Evolutionary conservation across 2,888 invertebrate species (phyloP).

Genomic region (Saturnia japonica): DNA sequence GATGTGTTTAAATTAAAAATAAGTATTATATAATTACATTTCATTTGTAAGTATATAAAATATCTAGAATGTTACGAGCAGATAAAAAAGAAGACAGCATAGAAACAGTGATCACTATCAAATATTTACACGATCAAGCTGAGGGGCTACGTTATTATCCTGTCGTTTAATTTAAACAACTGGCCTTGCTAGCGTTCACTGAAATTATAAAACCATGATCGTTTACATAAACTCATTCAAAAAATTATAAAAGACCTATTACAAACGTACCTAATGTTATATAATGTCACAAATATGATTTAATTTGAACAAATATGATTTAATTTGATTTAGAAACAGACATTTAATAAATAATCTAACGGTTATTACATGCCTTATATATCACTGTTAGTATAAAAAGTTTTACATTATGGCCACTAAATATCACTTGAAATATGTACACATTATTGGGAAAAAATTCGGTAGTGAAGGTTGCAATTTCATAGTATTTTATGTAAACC

Average conservation of each 20-base stretch:
- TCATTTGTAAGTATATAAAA: slow-evolving; percentile 67
- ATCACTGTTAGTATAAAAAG: slow-evolving; percentile 36
- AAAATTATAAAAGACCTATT: slow-evolving; percentile 3
- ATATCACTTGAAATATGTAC: slow-evolving; percentile 64
- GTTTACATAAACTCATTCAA: slow-evolving; percentile 2
- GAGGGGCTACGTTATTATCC: slow-evolving; percentile 52
- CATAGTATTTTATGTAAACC: neutral
- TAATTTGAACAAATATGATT: neutral
- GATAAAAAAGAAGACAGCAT: slow-evolving; percentile 72
- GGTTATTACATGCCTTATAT: slow-evolving; percentile 16
- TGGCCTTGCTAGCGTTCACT: slow-evolving; percentile 26
- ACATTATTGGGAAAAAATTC: slow-evolving; percentile 31
- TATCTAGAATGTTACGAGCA: slow-evolving; percentile 59
- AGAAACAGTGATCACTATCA: slow-evolving; percentile 71
- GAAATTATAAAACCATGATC: slow-evolving; percentile 13
- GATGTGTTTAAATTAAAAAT: slow-evolving; percentile 22
- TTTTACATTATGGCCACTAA: slow-evolving; percentile 64
- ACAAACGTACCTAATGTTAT: neutral
- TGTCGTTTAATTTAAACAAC: slow-evolving; percentile 35
- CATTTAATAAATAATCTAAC: neutral
- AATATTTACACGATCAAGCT: slow-evolving; percentile 76
- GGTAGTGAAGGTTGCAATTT: neutral
- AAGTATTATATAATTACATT: slow-evolving; percentile 32
- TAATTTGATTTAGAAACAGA: neutral
- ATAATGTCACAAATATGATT: neutral